phyloP scores from a whole-genome alignment of 2,113 vertebrate genomes.

The Leptosomus discolor region DNA sequence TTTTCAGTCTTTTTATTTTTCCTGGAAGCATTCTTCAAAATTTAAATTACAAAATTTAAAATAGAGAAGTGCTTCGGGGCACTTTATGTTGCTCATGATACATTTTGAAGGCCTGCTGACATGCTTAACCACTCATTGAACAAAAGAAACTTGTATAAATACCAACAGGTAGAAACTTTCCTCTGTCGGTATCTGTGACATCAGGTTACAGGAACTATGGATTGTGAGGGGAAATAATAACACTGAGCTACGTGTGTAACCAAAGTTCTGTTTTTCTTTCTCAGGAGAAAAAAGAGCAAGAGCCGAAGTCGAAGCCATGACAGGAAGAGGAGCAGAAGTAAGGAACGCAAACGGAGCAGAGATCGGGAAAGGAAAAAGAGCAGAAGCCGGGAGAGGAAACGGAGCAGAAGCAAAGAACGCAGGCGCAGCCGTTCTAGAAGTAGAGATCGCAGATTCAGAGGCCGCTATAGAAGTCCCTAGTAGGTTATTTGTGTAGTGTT shows the following conservation, averaged over 20 bases:
- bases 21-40: background rate
- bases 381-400: slow-evolving; percentile 86
- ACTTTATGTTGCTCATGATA: background rate
- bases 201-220: background rate
- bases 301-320: slow-evolving; percentile 90
- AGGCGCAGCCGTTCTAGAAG: slow-evolving; percentile 87
- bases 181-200: rapidly evolving
- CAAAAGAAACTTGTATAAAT: background rate
- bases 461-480: slow-evolving; percentile 89
- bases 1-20: background rate
- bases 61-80: background rate
- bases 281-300: slow-evolving; percentile 93
- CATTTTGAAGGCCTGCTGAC: background rate
- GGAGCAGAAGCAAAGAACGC: slow-evolving; percentile 88
- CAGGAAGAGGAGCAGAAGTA: slow-evolving; percentile 87
- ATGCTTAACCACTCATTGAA: background rate
- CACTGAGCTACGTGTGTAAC: background rate
- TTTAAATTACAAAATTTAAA: background rate
- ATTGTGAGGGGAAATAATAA: background rate
- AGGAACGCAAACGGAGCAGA: slow-evolving; percentile 85
- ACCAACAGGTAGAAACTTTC: background rate
- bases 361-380: slow-evolving; percentile 87
- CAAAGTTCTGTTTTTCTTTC: background rate
- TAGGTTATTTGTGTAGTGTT: slow-evolving; percentile 71
- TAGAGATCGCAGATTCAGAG: slow-evolving; percentile 85